A percentile compares a stretch with the other conserved stretches of the same genome.
phyloP scores from a whole-genome alignment of 2,888 invertebrate species.

The Dioctria linearis region DNA sequence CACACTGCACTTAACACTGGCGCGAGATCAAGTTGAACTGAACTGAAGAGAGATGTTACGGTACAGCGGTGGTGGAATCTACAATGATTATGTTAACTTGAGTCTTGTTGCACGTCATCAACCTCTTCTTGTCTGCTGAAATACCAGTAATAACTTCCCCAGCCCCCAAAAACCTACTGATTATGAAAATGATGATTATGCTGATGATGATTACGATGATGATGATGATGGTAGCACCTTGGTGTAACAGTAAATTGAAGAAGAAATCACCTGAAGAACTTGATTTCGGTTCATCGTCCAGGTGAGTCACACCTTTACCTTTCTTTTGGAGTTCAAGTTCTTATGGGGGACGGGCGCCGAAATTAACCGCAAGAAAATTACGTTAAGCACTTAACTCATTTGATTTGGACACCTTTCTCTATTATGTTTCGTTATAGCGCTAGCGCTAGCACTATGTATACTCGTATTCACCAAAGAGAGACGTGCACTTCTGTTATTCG shows the following conservation, averaged over 20 bases:
- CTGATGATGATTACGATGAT: no score
- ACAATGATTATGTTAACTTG: no score
- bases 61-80: neutral
- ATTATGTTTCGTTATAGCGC: neutral
- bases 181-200: no score
- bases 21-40: neutral
- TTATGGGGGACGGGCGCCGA: conserved; percentile 21
- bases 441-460: neutral
- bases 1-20: neutral
- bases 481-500: neutral
- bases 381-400: conserved; percentile 11
- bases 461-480: neutral
- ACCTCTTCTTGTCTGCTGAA: conserved; percentile 3
- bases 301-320: conserved; percentile 2
- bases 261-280: conserved; percentile 52
- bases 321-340: conserved; percentile 23
- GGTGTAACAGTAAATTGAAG: conserved; percentile 43
- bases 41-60: neutral
- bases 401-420: conserved; percentile 34
- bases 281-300: conserved; percentile 46
- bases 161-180: conserved; percentile 18
- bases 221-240: neutral
- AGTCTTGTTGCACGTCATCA: conserved; percentile 31
- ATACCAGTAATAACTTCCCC: conserved; percentile 17
- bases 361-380: conserved; percentile 23